Conservation (phyloP, 2,113 vertebrate genomes). For the Tursiops truncatus region DNA sequence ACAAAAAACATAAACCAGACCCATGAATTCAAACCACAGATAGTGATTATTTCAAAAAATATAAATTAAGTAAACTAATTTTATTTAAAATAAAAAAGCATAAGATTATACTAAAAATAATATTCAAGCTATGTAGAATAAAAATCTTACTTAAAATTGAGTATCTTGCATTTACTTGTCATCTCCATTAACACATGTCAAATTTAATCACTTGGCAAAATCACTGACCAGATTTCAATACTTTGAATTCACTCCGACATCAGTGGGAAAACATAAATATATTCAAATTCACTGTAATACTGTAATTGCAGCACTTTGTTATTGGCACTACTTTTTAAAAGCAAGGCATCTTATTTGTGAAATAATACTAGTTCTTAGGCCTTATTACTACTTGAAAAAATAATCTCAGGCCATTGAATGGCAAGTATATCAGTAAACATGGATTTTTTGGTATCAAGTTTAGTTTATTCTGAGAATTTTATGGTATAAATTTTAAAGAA, state of each 20-base stretch:
- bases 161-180: not conserved
- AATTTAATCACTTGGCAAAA: not conserved
- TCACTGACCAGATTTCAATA: not conserved
- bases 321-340: not conserved
- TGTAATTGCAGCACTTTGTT: not conserved
- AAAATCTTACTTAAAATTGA: not conserved
- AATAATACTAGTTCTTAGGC: not conserved
- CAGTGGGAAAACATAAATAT: not conserved
- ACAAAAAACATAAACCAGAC: not conserved
- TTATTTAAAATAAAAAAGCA: not conserved
- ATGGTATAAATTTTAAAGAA: not conserved
- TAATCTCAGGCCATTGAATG: not conserved
- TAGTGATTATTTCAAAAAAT: not conserved
- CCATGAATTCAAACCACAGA: not conserved
- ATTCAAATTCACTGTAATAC: not conserved
- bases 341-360: not conserved
- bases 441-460: not conserved
- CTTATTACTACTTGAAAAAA: not conserved
- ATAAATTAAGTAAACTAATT: not conserved
- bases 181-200: not conserved
- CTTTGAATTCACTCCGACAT: not conserved
- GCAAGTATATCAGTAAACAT: not conserved
- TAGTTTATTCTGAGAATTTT: slow-evolving; percentile 15
- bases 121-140: not conserved
- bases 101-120: not conserved